Percentiles rank a stretch among this genome's conserved stretches.
phyloP scores from a whole-genome alignment of 2,888 invertebrate species.

The Andrena marginata region DNA sequence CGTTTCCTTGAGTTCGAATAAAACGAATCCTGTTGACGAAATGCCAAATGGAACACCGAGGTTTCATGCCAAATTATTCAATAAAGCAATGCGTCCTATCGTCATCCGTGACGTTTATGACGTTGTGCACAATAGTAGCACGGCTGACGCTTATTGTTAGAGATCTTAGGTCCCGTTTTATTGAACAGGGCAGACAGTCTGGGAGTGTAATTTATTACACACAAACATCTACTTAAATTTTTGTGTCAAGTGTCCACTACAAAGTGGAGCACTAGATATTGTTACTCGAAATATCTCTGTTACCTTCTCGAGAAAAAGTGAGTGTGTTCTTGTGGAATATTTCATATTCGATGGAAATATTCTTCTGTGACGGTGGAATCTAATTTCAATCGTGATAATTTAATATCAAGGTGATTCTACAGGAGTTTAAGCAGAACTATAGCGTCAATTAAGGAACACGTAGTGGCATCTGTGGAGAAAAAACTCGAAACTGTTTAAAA shows the following conservation, averaged over 20 bases:
- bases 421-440: no score
- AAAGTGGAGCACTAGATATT: not conserved
- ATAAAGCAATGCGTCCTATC: constrained; percentile 37
- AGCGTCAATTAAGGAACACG: no score
- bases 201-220: constrained; percentile 8
- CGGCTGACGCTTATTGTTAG: constrained; percentile 8
- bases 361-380: no score
- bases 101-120: constrained; percentile 55
- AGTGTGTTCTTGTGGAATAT: no score
- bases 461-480: no score
- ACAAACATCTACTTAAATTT: not conserved
- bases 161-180: constrained; percentile 1
- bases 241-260: not conserved
- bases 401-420: no score
- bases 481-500: no score
- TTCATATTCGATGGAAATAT: no score
- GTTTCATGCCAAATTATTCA: constrained; percentile 29
- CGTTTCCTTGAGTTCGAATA: not conserved
- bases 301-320: not conserved
- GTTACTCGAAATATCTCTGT: constrained; percentile 1
- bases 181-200: constrained; percentile 7
- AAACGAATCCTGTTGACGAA: constrained; percentile 35
- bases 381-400: no score
- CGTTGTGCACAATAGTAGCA: constrained; percentile 18
- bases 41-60: constrained; percentile 41